These are phyloP conservation scores for Sesamia inferens DNA, from an alignment of 2,888 invertebrate species.

Conservation along the genomic window DNA sequence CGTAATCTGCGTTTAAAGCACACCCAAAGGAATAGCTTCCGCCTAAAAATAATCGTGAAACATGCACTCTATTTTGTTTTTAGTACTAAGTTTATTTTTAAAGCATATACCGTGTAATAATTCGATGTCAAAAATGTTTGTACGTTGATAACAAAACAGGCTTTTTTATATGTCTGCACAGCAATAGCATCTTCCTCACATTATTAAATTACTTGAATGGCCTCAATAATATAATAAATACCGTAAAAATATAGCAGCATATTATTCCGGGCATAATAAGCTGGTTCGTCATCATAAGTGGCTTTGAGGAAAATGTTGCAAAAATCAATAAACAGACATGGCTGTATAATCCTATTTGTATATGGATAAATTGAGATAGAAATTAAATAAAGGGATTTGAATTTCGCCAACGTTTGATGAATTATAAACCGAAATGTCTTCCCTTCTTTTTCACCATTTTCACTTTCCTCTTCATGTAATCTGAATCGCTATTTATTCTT, in stretches of 20 bases:
- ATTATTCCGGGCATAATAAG: slow-evolving; percentile 32
- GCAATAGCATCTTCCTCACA: neutral
- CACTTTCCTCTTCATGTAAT: neutral
- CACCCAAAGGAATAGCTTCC: slow-evolving; percentile 15
- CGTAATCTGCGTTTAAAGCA: slow-evolving; percentile 32
- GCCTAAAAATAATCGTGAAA: slow-evolving; percentile 38
- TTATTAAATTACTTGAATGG: slow-evolving; percentile 16
- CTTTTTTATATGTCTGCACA: neutral
- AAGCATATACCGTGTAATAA: neutral
- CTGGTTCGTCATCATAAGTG: slow-evolving; percentile 30
- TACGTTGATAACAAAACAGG: slow-evolving; percentile 12
- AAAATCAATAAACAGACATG: slow-evolving; percentile 47
- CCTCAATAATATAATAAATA: slow-evolving; percentile 24
- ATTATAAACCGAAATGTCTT: slow-evolving; percentile 34
- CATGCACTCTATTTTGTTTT: slow-evolving; percentile 26
- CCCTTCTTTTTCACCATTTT: slow-evolving; percentile 6
- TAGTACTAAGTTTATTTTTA: slow-evolving; percentile 2
- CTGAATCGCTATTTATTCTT: slow-evolving; percentile 14
- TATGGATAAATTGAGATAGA: slow-evolving; percentile 45
- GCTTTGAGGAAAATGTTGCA: slow-evolving; percentile 33
- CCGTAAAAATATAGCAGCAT: slow-evolving; percentile 13
- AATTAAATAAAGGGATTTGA: slow-evolving; percentile 52
- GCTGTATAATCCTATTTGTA: slow-evolving; percentile 42
- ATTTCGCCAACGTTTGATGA: slow-evolving; percentile 38
- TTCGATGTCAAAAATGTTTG: neutral